phyloP scores from a whole-genome alignment of 1,140 invertebrate species.

The Formica exsecta region DNA sequence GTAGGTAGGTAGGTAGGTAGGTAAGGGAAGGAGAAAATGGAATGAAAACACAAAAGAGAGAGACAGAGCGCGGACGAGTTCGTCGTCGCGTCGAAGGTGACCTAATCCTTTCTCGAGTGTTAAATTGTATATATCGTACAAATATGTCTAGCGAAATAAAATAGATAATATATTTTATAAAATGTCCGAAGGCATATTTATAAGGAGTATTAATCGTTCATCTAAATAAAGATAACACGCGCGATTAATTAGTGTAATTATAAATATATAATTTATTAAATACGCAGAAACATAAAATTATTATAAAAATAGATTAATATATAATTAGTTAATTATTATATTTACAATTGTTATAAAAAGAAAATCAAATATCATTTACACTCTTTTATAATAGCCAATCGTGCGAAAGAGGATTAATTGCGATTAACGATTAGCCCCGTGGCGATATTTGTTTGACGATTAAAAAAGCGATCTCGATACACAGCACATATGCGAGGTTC shows the following conservation, averaged over 20 bases:
- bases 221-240: background rate
- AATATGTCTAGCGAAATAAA: background rate
- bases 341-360: background rate
- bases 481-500: background rate
- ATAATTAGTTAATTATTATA: background rate
- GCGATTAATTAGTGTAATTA: background rate
- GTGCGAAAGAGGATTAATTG: background rate
- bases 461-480: constrained; percentile 1
- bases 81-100: constrained; percentile 23
- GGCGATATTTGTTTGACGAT: background rate
- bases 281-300: background rate
- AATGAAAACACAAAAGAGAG: background rate
- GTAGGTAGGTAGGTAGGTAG: background rate
- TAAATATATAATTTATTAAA: background rate
- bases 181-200: background rate
- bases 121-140: background rate
- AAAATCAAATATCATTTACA: background rate
- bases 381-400: background rate
- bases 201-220: background rate
- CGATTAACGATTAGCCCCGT: constrained; percentile 10
- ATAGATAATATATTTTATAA: background rate
- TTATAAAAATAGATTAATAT: background rate
- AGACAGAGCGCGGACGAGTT: constrained; percentile 11
- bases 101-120: constrained; percentile 16
- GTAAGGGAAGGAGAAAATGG: background rate